Evolutionary conservation across 2,113 vertebrate species (phyloP).

Genomic region (Trochalopteron elliotii): DNA sequence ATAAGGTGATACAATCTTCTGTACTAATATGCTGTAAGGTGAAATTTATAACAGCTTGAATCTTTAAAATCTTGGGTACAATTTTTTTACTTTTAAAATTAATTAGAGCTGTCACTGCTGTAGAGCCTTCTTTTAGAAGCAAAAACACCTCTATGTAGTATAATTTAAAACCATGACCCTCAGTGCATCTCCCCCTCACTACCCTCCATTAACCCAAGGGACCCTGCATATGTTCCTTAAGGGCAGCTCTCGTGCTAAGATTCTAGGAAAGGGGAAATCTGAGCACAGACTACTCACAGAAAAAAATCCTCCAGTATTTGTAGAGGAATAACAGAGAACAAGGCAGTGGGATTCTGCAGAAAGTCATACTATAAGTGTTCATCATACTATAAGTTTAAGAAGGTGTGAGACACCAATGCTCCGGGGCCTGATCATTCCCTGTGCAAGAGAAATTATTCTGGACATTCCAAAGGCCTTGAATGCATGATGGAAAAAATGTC

Average conservation of each 20-base stretch:
- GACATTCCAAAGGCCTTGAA: neutral
- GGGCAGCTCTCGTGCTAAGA: neutral
- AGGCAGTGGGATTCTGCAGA: neutral
- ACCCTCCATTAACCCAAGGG: neutral
- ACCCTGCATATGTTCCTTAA: neutral
- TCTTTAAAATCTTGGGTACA: neutral
- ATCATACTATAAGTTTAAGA: neutral
- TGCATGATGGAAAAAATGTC: neutral
- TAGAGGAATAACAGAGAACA: neutral
- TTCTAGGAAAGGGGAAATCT: neutral
- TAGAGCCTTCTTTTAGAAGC: neutral
- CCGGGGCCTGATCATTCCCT: neutral
- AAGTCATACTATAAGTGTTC: neutral
- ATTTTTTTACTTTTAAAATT: neutral
- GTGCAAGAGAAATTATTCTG: neutral
- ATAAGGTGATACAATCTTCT: neutral
- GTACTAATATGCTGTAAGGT: neutral
- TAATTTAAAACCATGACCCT: neutral
- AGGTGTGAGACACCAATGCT: neutral
- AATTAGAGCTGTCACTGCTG: neutral
- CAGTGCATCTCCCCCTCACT: no score
- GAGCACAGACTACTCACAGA: neutral
- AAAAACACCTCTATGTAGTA: fast-evolving
- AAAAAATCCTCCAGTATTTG: neutral
- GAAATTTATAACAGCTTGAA: neutral